phyloP scores from a whole-genome alignment of 2,113 vertebrate species.

The Oreochromis tanganicae region DNA sequence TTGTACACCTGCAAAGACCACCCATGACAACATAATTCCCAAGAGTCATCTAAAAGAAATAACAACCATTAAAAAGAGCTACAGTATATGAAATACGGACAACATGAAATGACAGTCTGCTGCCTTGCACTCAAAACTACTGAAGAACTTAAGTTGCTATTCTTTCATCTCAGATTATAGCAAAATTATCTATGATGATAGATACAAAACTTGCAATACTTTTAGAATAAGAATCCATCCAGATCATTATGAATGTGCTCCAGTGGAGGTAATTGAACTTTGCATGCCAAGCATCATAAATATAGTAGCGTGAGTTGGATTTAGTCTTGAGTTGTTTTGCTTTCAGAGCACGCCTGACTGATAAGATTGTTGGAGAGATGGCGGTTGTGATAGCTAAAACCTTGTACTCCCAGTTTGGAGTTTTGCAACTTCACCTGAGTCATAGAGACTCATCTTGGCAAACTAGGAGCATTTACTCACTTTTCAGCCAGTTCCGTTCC shows the following conservation, averaged over 20 bases:
- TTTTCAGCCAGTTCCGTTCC: not conserved
- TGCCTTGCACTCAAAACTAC: not conserved
- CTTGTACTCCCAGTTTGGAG: conserved; percentile 14
- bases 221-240: not conserved
- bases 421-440: not conserved
- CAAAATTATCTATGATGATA: not conserved
- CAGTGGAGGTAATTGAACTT: not conserved
- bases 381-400: conserved; percentile 9
- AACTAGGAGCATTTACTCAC: not conserved
- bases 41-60: conserved; percentile 18
- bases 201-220: not conserved
- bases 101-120: not conserved
- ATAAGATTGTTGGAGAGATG: conserved; percentile 38
- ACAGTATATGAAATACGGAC: not conserved
- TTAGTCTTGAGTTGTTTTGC: conserved; percentile 51
- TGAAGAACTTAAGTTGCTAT: not conserved
- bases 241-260: not conserved
- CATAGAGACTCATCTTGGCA: not conserved
- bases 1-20: not conserved
- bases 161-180: not conserved
- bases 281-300: conserved; percentile 34
- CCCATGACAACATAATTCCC: conserved; percentile 6
- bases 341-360: conserved; percentile 28
- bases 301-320: conserved; percentile 31
- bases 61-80: not conserved